phyloP scores from a whole-genome alignment of 1,140 invertebrate genomes.

The Eriosoma lanigerum region DNA sequence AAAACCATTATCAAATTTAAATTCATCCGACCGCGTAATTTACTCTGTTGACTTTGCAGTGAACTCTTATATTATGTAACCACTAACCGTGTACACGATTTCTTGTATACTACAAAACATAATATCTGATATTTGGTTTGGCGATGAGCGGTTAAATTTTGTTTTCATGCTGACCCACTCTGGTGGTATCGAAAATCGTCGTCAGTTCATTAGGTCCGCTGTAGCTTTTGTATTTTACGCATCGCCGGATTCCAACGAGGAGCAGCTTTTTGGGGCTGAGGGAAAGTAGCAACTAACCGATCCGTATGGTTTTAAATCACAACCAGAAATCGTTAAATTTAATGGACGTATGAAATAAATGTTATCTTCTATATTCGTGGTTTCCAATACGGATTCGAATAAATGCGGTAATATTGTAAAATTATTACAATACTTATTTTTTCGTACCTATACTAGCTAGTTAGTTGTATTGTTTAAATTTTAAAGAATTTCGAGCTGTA shows the following conservation, averaged over 20 bases:
- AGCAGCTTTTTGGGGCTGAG: no score
- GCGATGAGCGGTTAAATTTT: neutral
- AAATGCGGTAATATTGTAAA: no score
- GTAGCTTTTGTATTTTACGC: slow-evolving; percentile 35
- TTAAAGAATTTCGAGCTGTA: no score
- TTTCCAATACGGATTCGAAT: no score
- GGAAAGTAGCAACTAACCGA: neutral
- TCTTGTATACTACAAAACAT: neutral
- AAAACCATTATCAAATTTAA: slow-evolving; percentile 21
- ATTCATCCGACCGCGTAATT: slow-evolving; percentile 22
- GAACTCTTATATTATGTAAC: neutral
- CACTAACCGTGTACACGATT: neutral
- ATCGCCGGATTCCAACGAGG: neutral
- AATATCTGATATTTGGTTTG: neutral
- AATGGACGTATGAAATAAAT: neutral
- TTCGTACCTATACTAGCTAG: no score
- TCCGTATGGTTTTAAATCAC: slow-evolving; percentile 28
- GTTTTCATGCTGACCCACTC: neutral
- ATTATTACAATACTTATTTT: no score
- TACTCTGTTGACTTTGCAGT: slow-evolving; percentile 1
- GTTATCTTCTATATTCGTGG: neutral
- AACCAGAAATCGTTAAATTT: slow-evolving; percentile 37
- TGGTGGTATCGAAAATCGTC: neutral
- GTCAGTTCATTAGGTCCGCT: slow-evolving; percentile 17
- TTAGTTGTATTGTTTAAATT: no score